Conservation (phyloP, 2,888 invertebrate species). For the Limnephilus rhombicus region DNA sequence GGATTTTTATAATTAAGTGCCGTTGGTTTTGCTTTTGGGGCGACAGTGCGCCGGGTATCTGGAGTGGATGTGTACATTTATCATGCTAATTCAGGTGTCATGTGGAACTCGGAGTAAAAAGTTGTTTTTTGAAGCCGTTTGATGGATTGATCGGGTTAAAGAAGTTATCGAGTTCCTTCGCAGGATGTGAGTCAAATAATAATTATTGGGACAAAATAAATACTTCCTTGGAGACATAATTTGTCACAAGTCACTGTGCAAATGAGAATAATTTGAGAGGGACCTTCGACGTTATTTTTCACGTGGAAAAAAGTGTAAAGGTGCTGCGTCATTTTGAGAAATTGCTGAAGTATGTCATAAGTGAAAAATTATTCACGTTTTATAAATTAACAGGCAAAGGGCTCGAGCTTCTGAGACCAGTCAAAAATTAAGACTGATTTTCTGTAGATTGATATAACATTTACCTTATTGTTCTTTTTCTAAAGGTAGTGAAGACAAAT, state of each 20-base stretch:
- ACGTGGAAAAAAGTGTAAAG: not conserved
- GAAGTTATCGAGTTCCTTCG: not conserved
- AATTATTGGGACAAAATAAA: not conserved
- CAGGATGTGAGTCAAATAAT: not conserved
- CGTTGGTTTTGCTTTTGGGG: too few species aligned
- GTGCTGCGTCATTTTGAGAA: not conserved
- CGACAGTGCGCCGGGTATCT: not conserved
- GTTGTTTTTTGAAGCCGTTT: conserved; percentile 12
- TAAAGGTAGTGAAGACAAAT: too few species aligned
- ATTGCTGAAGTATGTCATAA: not conserved
- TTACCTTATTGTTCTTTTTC: not conserved
- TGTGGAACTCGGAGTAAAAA: conserved; percentile 27
- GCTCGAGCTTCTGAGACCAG: not conserved
- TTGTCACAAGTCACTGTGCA: not conserved
- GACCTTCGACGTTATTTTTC: not conserved
- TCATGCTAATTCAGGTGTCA: conserved; percentile 48
- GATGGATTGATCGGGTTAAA: conserved; percentile 39
- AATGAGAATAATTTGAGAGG: not conserved
- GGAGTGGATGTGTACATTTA: conserved; percentile 34
- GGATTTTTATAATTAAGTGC: too few species aligned
- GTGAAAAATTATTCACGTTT: not conserved
- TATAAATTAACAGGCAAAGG: not conserved
- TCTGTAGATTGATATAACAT: not conserved
- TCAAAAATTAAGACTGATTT: not conserved
- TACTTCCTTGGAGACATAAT: not conserved